Evolutionary conservation across 2,113 vertebrate genomes (phyloP), one percentile per base, ranked within the genome.

Genomic region (Natator depressus): DNA sequence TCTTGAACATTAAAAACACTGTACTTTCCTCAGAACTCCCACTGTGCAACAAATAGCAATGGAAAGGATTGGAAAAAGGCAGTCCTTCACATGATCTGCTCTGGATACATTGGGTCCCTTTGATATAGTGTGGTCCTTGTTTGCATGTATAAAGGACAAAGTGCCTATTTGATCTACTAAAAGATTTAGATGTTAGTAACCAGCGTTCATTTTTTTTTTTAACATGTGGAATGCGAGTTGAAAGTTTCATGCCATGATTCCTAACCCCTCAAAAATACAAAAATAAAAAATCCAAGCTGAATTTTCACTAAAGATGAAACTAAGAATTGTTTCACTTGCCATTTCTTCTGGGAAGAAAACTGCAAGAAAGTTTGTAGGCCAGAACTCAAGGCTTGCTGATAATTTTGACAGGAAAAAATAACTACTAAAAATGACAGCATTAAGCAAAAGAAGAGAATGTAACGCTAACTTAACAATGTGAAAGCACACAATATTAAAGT

Each of bases 311-410:
- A 4, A 53, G 7, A 4, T 62, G 47, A 88, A 95, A 86, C 49
- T 55, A 49, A 84, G 27, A 88, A 31, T n/a, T 35, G 16, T 69
- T 69, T 29, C 16, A n/a, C 31, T 35, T 31, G 69, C 6, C 0
- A 1, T 80, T 93, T 92, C 7, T 49, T 84, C 85, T 88, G 79
- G 80, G 2, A 17, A 69, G 17, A 29, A 19, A 20, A 93, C 50
- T 78, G 14, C 76, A 92, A 91, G 42, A 89, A 81, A 85, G 24
- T 4, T 86, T 94, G 49, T 0, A 0, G 89, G 35, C 62, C 25
- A 82, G 51, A 76, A 5, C 59, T 89, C 24, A 86, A 94, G 11
- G 42, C 16, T 81, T 96, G 94, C 95, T 96, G 91, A 91, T 96
- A 85, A 49, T 65, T 80, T 1, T 87, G 35, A 76, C 25, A 87